These are phyloP conservation scores for Fragum whitleyi DNA, from an alignment of 2,888 invertebrate genomes.

Conservation along the genomic window DNA sequence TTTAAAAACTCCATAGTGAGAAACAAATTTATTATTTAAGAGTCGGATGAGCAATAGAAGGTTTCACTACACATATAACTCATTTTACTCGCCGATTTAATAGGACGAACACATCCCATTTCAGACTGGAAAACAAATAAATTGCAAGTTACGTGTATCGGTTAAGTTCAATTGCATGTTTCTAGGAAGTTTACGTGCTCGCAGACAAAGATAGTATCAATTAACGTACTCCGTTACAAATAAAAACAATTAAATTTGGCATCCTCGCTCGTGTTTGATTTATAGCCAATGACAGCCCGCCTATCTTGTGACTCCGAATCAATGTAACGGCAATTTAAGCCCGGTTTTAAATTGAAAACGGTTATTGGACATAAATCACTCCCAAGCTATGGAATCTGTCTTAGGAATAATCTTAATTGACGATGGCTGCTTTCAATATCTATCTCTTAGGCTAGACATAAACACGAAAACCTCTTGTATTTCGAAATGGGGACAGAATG, in stretches of 20 bases:
- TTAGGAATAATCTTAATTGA: background rate
- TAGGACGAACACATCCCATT: background rate
- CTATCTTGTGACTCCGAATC: background rate
- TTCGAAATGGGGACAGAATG: no score
- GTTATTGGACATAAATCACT: constrained; percentile 4
- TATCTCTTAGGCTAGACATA: background rate
- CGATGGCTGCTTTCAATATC: background rate
- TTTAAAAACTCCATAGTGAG: no score
- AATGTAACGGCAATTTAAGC: constrained; percentile 2
- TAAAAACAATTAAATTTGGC: constrained; percentile 25
- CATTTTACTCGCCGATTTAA: background rate
- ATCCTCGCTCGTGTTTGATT: constrained; percentile 13
- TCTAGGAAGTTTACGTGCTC: constrained; percentile 9
- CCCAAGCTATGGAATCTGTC: background rate
- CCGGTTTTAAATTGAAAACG: background rate
- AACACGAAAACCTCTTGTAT: no score
- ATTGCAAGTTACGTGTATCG: background rate
- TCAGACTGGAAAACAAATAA: background rate
- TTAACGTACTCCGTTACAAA: constrained; percentile 9
- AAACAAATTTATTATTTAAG: background rate
- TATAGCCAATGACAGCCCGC: constrained; percentile 9
- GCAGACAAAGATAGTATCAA: background rate
- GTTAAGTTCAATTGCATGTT: constrained; percentile 1
- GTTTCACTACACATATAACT: background rate
- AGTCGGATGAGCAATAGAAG: background rate